Evolutionary conservation across 2,113 vertebrate species (phyloP).

Genomic region (Brienomyrus longianalis): DNA sequence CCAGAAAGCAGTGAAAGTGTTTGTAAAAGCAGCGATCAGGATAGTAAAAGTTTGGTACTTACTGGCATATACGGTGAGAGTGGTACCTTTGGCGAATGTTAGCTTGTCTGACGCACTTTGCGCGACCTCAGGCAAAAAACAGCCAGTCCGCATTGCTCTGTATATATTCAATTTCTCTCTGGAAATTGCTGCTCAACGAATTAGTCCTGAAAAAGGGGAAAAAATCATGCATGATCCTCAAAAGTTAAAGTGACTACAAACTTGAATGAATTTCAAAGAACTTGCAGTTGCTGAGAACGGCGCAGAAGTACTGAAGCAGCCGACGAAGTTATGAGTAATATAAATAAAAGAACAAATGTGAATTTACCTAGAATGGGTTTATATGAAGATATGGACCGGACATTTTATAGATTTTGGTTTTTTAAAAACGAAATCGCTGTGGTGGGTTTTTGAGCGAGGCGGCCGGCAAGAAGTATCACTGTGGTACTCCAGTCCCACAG

Average conservation of each 20-base stretch:
- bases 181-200: not conserved
- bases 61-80: not conserved
- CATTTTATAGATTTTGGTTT: not conserved
- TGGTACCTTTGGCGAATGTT: not conserved
- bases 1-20: not conserved
- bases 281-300: not conserved
- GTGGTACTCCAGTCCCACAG: constrained; percentile 27
- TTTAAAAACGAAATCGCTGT: not conserved
- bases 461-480: not conserved
- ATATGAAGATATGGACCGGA: not conserved
- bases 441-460: constrained; percentile 20
- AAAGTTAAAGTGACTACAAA: not conserved
- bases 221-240: not conserved
- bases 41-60: not conserved
- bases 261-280: not conserved
- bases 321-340: not conserved
- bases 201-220: not conserved
- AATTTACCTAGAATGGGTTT: not conserved
- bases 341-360: not conserved
- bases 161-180: not conserved
- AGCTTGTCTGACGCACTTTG: not conserved
- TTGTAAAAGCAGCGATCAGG: not conserved
- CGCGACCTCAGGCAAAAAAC: not conserved
- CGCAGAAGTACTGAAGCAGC: not conserved
- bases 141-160: not conserved